Evolutionary conservation across 2,888 invertebrate genomes (phyloP).

Genomic region (Euproctis similis): DNA sequence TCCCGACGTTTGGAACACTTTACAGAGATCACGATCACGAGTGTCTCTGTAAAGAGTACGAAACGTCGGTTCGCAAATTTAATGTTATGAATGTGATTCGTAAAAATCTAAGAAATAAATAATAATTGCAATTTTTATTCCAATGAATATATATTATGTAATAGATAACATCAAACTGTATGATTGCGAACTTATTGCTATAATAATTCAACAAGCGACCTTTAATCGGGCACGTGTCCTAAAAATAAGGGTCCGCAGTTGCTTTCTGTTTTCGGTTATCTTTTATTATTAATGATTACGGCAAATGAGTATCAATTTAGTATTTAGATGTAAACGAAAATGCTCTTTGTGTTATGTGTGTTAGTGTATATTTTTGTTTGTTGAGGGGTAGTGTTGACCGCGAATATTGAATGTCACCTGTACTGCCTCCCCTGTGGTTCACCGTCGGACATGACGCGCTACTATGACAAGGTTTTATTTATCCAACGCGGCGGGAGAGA

Average conservation of each 20-base stretch:
- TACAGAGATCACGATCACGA: no score
- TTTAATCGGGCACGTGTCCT: background rate
- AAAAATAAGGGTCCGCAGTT: constrained; percentile 1
- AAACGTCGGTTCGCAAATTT: no score
- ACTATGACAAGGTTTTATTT: constrained; percentile 22
- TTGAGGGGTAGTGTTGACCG: constrained; percentile 11
- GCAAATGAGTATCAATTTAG: constrained; percentile 9
- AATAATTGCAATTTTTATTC: no score
- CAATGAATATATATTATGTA: no score
- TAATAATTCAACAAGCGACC: background rate
- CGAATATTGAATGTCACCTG: constrained; percentile 23
- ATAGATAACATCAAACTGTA: background rate
- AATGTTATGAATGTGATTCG: no score
- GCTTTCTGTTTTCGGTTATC: constrained; percentile 5
- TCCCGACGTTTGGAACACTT: no score
- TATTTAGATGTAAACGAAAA: constrained; percentile 3
- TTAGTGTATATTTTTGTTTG: constrained; percentile 10
- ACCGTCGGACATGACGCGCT: constrained; percentile 12
- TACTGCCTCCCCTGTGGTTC: constrained; percentile 22
- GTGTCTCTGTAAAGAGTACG: no score
- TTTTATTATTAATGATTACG: constrained; percentile 11
- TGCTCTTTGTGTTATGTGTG: constrained; percentile 1
- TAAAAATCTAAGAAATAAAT: no score
- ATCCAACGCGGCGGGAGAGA: constrained; percentile 17
- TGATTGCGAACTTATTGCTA: no score